Evolutionary conservation across 2,797 vertebrate genomes (phyloP).

Genomic region (Lagorchestes hirsutus): DNA sequence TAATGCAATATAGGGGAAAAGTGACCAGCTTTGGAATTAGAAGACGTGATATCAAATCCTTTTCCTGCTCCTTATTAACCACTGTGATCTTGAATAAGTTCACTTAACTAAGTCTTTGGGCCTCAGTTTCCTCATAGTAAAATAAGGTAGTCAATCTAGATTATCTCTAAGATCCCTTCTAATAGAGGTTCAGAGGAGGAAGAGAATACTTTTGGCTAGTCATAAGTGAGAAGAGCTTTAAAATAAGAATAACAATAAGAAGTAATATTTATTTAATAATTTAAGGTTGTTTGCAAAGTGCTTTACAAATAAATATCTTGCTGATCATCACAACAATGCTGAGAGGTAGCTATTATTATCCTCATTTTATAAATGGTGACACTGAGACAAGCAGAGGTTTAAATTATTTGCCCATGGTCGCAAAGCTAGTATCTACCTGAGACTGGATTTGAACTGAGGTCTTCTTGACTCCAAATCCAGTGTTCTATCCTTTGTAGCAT

Average conservation of each 20-base stretch:
- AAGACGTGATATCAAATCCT: slow-evolving; percentile 16
- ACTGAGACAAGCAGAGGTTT: not conserved
- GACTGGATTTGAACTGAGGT: not conserved
- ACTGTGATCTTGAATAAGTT: slow-evolving; percentile 37
- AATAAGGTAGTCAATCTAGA: not conserved
- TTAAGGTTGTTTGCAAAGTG: not conserved
- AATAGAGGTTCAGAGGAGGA: not conserved
- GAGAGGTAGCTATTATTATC: not conserved
- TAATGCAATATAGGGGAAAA: not conserved
- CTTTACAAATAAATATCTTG: not conserved
- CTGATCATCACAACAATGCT: not conserved
- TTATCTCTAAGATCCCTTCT: not conserved
- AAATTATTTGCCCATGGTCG: not conserved
- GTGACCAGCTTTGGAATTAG: not conserved
- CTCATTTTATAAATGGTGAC: not conserved
- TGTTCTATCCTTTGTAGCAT: not conserved
- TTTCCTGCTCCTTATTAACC: not conserved
- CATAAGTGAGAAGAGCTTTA: not conserved
- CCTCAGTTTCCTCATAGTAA: slow-evolving; percentile 42
- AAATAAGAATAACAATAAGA: not conserved
- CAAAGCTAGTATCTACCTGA: not conserved
- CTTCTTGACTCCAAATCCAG: not conserved
- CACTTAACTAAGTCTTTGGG: slow-evolving; percentile 28
- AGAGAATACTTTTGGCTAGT: not conserved
- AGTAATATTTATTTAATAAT: not conserved